Evolutionary conservation across 2,113 vertebrate species (phyloP).

Genomic region (Oenanthe oenanthe): DNA sequence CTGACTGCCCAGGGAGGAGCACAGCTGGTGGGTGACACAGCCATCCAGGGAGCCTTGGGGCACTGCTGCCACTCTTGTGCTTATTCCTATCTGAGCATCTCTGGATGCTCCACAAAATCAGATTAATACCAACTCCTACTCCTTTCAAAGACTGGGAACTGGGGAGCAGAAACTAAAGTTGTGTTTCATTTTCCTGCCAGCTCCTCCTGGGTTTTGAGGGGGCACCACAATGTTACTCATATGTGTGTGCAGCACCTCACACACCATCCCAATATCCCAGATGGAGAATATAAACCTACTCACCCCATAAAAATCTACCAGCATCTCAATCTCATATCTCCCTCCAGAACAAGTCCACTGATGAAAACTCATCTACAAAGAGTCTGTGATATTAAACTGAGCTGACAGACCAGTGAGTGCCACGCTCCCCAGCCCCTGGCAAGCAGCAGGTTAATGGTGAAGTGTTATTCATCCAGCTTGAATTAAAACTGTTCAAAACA

Average conservation of each 20-base stretch:
- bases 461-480: neutral
- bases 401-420: neutral
- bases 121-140: neutral
- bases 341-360: neutral
- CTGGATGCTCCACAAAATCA: neutral
- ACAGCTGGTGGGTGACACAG: accelerated
- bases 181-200: neutral
- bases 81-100: neutral
- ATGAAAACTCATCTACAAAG: neutral
- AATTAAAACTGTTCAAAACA: neutral
- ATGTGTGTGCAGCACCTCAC: neutral
- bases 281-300: neutral
- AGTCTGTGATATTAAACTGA: neutral
- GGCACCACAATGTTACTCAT: neutral
- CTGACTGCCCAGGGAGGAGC: neutral
- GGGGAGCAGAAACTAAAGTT: neutral
- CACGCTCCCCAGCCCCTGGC: neutral
- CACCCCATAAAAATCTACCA: neutral
- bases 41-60: accelerated
- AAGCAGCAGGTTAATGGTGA: neutral
- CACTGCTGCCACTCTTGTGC: neutral
- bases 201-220: neutral
- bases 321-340: neutral
- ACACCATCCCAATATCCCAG: neutral
- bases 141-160: neutral